Percentiles rank a stretch among this genome's conserved stretches.
Evolutionary conservation across 2,113 vertebrate genomes (phyloP).

Genomic region (Lamprologus ornatipinnis): DNA sequence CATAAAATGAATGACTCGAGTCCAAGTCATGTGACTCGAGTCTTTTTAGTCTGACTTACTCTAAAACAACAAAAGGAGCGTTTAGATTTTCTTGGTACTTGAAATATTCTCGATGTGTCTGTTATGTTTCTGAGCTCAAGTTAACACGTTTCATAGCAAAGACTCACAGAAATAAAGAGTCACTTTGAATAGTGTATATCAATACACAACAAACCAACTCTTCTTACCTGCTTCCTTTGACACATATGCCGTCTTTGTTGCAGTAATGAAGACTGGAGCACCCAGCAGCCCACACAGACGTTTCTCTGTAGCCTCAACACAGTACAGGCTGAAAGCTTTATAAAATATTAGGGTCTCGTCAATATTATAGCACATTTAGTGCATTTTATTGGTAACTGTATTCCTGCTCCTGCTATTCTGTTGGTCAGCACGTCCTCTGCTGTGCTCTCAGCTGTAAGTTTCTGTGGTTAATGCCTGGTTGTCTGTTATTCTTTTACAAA

Average conservation of each 20-base stretch:
- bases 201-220: background rate
- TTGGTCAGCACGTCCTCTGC: background rate
- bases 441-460: background rate
- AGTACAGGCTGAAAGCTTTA: background rate
- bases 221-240: background rate
- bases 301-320: rapidly evolving
- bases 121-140: background rate
- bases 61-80: background rate
- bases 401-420: background rate
- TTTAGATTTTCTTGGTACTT: background rate
- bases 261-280: background rate
- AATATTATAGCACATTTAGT: background rate
- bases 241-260: background rate
- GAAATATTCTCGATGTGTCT: background rate
- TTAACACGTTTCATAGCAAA: background rate
- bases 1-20: too few species aligned
- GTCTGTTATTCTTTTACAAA: background rate
- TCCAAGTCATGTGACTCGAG: too few species aligned
- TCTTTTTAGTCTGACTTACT: background rate
- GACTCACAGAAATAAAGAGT: background rate
- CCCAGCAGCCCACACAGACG: background rate
- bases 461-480: background rate
- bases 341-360: background rate
- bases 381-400: background rate
- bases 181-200: background rate